Base-by-base conservation (phyloP, 2,113 vertebrate genomes). In the Charina bottae region DNA sequence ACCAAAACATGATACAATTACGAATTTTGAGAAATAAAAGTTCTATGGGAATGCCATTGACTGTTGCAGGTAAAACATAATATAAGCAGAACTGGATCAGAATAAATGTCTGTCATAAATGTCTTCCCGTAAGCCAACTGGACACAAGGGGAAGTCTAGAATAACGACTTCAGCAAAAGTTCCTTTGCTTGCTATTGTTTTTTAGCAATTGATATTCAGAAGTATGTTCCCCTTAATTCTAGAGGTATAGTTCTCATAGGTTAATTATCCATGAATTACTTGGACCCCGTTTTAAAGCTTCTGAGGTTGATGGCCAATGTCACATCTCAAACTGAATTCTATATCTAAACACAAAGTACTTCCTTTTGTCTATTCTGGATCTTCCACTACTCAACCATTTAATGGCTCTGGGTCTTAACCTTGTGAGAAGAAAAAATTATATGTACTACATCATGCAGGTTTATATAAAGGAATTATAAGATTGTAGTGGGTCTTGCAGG, bases 111-210 rank as follows among this genome's bases (percentile, higher is more conserved):
- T 49, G 49, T 49, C 49, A 49, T 49, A 49, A 49, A 49, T 49
- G 49, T 49, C 49, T 49, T 49, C 49, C 49, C 49, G 5, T 49
- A 49, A 49, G 49, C 49, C 49, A 49, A 7, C 49, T 49, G 49
- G 49, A 49, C 49, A 49, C 49, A 5, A 6, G 49, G n/a, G 28
- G 62, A 68, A 68, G n/a, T 28, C n/a, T n/a, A 68, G 64, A 68
- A 68, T 68, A 28, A 33, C 6, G 64, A 68, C 28, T 68, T 68
- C 62, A 64, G 62, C 62, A 64, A 93, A 72, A 90, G 92, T 92
- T 46, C 46, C 49, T 23, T 42, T 85, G 13, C 15, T 13, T 78
- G 54, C 26, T 86, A 3, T 55, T 56, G 3, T 86, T 86, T n/a
- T 19, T 53, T n/a, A 86, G 28, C 28, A 86, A n/a, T 8, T 86